Evolutionary conservation across 2,113 vertebrate genomes (phyloP).

Genomic region (Alaudala cheleensis): DNA sequence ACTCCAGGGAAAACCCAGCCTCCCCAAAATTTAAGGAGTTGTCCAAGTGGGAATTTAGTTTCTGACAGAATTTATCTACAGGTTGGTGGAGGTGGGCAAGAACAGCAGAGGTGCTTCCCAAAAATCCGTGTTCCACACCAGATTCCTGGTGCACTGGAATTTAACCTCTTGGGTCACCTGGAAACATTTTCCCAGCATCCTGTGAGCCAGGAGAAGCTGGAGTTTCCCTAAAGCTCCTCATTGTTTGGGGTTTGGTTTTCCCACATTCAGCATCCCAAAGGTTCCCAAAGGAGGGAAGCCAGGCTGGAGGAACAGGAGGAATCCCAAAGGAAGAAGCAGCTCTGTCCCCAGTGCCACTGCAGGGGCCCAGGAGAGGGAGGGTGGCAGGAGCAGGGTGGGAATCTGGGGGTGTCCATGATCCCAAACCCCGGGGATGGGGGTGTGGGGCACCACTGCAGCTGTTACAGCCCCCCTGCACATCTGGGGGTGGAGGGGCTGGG

Average conservation of each 20-base stretch:
- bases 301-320: background rate
- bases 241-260: background rate
- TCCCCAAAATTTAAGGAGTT: background rate
- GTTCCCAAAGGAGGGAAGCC: background rate
- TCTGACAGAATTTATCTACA: background rate
- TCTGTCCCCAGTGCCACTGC: background rate
- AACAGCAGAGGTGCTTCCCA: background rate
- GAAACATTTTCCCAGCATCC: background rate
- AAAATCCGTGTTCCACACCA: background rate
- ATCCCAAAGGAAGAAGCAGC: background rate
- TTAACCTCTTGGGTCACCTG: background rate
- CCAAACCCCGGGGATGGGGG: background rate
- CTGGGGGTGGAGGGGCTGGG: fast-evolving
- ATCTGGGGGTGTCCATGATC: background rate
- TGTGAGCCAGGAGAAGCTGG: background rate
- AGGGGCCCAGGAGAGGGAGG: background rate
- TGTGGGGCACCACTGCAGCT: background rate
- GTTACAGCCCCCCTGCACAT: background rate
- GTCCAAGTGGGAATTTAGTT: background rate
- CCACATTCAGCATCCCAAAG: background rate
- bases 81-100: background rate
- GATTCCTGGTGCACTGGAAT: background rate
- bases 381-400: background rate
- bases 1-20: background rate
- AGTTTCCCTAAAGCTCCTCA: background rate